Base-by-base conservation (phyloP, 1,140 invertebrate genomes). In the Drosophila neocordata region DNA sequence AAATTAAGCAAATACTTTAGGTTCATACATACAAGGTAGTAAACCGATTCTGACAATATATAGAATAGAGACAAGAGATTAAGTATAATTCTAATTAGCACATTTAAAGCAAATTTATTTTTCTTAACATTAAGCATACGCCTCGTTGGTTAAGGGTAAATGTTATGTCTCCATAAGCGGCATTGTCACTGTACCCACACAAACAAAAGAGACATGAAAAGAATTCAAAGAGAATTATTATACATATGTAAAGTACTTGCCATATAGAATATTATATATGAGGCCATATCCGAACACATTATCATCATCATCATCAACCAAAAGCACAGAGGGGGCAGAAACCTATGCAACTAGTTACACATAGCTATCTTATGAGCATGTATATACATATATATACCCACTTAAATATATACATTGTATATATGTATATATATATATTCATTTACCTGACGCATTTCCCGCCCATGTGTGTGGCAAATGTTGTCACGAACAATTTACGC, bases 401-500 rank as follows among this genome's bases (percentile, higher is more conserved):
- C 13, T 55, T 18, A 20, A 3, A 18, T 51, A 31, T 8, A 31
- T 31, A 31, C 51, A 37, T 61, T 48, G 55, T 58, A 37, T 24
- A 58, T 18, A 34, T 34, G 61, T 27, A 60, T 24, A 18, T 18
- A 55, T 53, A 62, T 51, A 73, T 56, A 60, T 68, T 63, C 51
- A 76, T 76, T 77, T 76, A 80, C 72, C 77, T 81, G 78, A 81
- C 78, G 59, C 78, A 66, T 75, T 61, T 63, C 35, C 69, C 69
- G 69, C 65, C 27, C 41, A 51, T 37, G 63, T 37, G 63, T 41
- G 22, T 34, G 27, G 51, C 24, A 52, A 24, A 52, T 34, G 48
- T 80, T 82, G 79, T 82, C 70, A 80, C 79, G 51, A 82, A 70
- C 79, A 72, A 77, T 82, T 82, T 82, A 68, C 65, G 65, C 65